Evolutionary conservation across 2,888 invertebrate species (phyloP).

Genomic region (Heliconius aoede): DNA sequence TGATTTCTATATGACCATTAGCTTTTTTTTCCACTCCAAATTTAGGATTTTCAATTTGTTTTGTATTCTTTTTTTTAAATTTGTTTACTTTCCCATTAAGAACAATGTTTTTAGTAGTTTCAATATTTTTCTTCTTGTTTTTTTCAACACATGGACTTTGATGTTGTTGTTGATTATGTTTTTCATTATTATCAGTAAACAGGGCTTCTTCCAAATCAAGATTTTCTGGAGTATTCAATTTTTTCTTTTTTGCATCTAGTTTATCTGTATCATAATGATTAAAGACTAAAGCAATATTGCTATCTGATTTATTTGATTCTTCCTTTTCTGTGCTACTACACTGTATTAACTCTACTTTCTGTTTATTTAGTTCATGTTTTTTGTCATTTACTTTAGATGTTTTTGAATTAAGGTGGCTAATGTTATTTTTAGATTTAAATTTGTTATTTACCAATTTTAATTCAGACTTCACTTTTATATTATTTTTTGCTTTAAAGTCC

Average conservation of each 20-base stretch:
- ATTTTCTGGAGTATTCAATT: constrained; percentile 58
- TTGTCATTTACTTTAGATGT: constrained; percentile 42
- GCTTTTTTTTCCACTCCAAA: not conserved
- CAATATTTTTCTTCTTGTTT: not conserved
- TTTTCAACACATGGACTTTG: not conserved
- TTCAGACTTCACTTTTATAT: constrained; percentile 33
- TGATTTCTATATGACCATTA: constrained; percentile 12
- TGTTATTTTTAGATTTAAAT: constrained; percentile 28
- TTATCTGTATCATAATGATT: constrained; percentile 57
- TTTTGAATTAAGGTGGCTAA: constrained; percentile 34
- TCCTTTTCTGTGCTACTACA: constrained; percentile 12
- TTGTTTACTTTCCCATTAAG: constrained; percentile 7
- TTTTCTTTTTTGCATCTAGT: constrained; percentile 64
- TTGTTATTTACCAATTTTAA: constrained; percentile 19
- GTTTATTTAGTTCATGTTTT: constrained; percentile 40
- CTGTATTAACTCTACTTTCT: constrained; percentile 43
- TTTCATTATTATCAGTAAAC: constrained; percentile 41
- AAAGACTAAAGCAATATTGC: constrained; percentile 49
- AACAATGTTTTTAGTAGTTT: constrained; percentile 19
- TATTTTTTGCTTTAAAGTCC: constrained; percentile 33
- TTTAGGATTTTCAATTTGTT: not conserved
- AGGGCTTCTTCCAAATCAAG: constrained; percentile 49
- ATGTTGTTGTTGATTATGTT: not conserved
- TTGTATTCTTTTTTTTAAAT: not conserved
- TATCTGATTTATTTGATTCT: constrained; percentile 31